Conservation (phyloP, 2,888 invertebrate genomes). For the Cantharis rustica region DNA sequence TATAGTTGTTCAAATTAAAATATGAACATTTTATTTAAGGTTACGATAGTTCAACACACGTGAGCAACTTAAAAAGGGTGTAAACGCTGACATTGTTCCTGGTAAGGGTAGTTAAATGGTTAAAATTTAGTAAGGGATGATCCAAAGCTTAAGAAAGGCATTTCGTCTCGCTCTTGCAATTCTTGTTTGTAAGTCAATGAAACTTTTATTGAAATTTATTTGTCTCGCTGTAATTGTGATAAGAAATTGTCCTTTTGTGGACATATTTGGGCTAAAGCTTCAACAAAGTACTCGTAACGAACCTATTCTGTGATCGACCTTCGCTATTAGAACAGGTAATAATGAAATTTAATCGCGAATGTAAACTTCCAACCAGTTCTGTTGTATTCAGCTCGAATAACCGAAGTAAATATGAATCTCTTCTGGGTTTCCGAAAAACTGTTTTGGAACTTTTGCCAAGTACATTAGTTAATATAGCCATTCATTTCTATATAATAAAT, state of each 20-base stretch:
- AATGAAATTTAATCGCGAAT: slow-evolving; percentile 47
- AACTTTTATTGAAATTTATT: slow-evolving; percentile 5
- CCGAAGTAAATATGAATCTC: not conserved
- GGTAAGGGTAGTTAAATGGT: slow-evolving; percentile 50
- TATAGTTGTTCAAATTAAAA: not conserved
- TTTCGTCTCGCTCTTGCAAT: slow-evolving; percentile 10
- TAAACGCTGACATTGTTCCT: slow-evolving; percentile 39
- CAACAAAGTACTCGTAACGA: slow-evolving; percentile 55
- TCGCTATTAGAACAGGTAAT: slow-evolving; percentile 30
- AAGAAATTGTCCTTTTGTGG: slow-evolving; percentile 55
- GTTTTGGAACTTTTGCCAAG: not conserved
- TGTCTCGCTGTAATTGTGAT: slow-evolving; percentile 49
- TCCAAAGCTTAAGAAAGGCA: slow-evolving; percentile 43
- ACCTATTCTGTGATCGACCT: slow-evolving; percentile 43
- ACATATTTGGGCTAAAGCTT: slow-evolving; percentile 51
- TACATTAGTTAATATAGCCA: not conserved
- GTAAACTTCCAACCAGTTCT: slow-evolving; percentile 9
- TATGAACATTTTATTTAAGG: not conserved
- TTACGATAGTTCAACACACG: not conserved
- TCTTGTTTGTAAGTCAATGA: slow-evolving; percentile 8
- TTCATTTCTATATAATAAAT: not conserved
- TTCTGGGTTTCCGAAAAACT: not conserved
- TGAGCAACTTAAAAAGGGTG: slow-evolving; percentile 34
- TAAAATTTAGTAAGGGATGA: slow-evolving; percentile 47
- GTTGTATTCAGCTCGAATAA: not conserved